A percentile compares a stretch with the other conserved stretches of the same genome.
Conservation (phyloP, 2,888 invertebrate genomes). For the Empis stercorea region DNA sequence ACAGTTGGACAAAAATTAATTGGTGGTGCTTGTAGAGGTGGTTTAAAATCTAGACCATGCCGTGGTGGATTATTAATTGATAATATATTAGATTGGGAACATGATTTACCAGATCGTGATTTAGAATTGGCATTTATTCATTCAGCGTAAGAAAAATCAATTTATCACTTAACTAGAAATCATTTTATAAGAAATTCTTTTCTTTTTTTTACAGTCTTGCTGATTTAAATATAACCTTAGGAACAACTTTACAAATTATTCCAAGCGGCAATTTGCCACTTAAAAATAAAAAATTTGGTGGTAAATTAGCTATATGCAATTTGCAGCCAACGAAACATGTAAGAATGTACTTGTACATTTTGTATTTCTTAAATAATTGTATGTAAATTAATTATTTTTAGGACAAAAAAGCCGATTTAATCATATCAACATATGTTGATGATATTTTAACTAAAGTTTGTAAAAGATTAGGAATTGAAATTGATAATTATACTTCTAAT, state of each 20-base stretch:
- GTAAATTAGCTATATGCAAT: conserved; percentile 86
- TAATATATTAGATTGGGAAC: conserved; percentile 95
- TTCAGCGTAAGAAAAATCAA: conserved; percentile 43
- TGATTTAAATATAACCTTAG: conserved; percentile 86
- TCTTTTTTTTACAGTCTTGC: conserved; percentile 60
- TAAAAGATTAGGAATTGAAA: conserved; percentile 56
- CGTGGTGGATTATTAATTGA: conserved; percentile 84
- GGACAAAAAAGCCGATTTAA: conserved; percentile 83
- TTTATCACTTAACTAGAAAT: not conserved
- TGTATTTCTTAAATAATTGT: no score
- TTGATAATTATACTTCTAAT: conserved; percentile 53
- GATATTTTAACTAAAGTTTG: conserved; percentile 62
- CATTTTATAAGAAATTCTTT: not conserved
- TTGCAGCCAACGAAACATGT: conserved; percentile 97
- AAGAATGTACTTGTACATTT: no score
- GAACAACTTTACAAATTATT: conserved; percentile 95
- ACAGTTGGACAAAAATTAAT: conserved; percentile 66
- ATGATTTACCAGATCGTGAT: conserved; percentile 78
- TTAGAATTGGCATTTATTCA: conserved; percentile 72
- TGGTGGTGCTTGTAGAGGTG: conserved; percentile 53
- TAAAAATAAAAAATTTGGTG: conserved; percentile 69
- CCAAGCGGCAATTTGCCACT: conserved; percentile 92
- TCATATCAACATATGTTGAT: conserved; percentile 83
- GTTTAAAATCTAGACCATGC: conserved; percentile 54
- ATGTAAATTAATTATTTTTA: conserved; percentile 34